Conservation (phyloP, 2,797 vertebrate genomes). For the Liasis olivaceus region DNA sequence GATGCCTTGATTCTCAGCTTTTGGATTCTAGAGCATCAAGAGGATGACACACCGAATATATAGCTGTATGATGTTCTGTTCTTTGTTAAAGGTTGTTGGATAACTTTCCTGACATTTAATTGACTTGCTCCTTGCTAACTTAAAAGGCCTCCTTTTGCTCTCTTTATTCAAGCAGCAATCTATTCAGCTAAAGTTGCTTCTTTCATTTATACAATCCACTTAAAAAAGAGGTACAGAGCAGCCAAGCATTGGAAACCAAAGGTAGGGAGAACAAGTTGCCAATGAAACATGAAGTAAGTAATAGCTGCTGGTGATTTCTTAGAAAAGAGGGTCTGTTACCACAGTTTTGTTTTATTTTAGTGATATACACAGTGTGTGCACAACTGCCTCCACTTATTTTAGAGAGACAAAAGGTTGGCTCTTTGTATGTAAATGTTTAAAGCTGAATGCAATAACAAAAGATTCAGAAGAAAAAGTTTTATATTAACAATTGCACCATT, state of each 20-base stretch:
- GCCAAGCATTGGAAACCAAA: slow-evolving; percentile 60
- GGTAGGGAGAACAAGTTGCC: slow-evolving; percentile 49
- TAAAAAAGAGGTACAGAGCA: not conserved
- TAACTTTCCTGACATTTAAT: not conserved
- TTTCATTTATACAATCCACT: slow-evolving; percentile 10
- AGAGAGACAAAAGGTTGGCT: slow-evolving; percentile 35
- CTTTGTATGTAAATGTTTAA: slow-evolving; percentile 3
- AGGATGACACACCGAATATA: not conserved
- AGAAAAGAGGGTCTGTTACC: slow-evolving; percentile 39
- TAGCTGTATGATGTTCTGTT: not conserved
- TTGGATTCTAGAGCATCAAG: not conserved
- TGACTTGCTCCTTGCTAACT: not conserved
- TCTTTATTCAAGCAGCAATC: not conserved
- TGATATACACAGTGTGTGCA: not conserved
- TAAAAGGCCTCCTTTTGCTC: not conserved
- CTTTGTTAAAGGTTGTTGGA: not conserved
- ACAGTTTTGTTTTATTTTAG: not conserved
- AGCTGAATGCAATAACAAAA: slow-evolving; percentile 50
- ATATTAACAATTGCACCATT: not conserved
- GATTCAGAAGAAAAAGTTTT: not conserved
- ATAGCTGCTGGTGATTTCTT: slow-evolving; percentile 47
- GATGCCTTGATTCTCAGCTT: not conserved
- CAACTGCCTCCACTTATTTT: slow-evolving; percentile 45
- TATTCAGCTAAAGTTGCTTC: not conserved
- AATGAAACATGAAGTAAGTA: slow-evolving; percentile 57